phyloP scores from a whole-genome alignment of 2,113 vertebrate species.

The Nycticorax nycticorax region DNA sequence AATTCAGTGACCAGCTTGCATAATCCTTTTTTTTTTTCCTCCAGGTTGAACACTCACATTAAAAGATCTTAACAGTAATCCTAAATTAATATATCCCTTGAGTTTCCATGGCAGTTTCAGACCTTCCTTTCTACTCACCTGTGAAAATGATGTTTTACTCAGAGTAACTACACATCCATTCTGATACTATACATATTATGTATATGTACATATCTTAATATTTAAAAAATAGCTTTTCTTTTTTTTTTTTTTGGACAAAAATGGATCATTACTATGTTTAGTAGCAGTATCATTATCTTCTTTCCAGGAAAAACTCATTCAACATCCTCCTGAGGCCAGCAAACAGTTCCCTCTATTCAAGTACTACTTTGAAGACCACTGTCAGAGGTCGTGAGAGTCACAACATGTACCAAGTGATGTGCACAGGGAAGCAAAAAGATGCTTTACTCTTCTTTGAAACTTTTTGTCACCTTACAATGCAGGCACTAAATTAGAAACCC shows the following conservation, averaged over 20 bases:
- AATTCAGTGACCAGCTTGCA: neutral
- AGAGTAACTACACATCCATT: neutral
- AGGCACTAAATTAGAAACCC: neutral
- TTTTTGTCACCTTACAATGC: neutral
- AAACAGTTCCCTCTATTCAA: neutral
- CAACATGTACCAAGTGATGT: neutral
- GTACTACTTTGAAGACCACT: neutral
- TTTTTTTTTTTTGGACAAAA: neutral
- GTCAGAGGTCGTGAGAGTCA: neutral
- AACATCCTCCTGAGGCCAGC: neutral
- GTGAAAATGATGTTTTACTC: neutral
- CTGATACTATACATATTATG: neutral
- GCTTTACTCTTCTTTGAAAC: neutral
- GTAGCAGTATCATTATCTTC: neutral
- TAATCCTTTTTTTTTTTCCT: fast-evolving
- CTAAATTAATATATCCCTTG: neutral
- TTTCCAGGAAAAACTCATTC: neutral
- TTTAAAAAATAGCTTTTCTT: neutral
- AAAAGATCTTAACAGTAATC: neutral
- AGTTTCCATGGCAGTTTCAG: neutral
- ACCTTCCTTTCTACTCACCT: neutral
- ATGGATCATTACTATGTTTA: neutral
- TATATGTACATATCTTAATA: fast-evolving
- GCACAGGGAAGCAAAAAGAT: neutral
- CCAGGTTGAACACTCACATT: neutral